Conservation (phyloP, 2,113 vertebrate species). For the Rhabdornis inornatus region DNA sequence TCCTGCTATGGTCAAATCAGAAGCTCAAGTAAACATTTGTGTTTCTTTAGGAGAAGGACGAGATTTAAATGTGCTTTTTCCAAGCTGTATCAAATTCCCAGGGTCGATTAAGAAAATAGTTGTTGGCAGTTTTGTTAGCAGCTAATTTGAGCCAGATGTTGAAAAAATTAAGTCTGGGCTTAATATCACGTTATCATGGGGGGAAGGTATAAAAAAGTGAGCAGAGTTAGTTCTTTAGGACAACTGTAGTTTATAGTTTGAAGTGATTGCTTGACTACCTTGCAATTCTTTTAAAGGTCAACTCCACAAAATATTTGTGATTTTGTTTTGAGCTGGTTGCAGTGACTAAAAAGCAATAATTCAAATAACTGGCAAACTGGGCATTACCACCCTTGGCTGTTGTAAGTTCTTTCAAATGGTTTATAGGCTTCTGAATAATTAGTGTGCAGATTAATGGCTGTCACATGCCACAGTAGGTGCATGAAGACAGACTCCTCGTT, state of each 20-base stretch:
- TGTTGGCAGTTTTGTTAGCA: constrained; percentile 65
- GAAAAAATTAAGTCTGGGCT: constrained; percentile 48
- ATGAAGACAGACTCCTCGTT: neutral
- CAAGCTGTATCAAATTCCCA: constrained; percentile 58
- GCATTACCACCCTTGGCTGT: neutral
- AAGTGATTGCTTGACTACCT: neutral
- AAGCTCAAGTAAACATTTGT: constrained; percentile 66
- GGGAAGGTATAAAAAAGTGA: constrained; percentile 27
- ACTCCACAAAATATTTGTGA: neutral
- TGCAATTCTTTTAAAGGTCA: constrained; percentile 10
- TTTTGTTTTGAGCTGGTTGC: constrained; percentile 5
- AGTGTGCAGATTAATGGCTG: neutral
- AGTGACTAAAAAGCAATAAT: neutral
- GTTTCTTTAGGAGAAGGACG: constrained; percentile 48
- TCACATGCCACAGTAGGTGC: neutral
- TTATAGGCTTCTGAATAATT: neutral
- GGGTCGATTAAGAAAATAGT: constrained; percentile 64
- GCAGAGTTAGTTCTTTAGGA: neutral
- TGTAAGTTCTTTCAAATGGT: neutral
- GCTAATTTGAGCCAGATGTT: constrained; percentile 56
- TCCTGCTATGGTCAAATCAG: constrained; percentile 45
- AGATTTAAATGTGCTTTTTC: constrained; percentile 57
- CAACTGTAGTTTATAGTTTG: constrained; percentile 10
- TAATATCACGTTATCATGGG: constrained; percentile 33
- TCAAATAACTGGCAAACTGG: neutral